Percentiles rank a stretch among this genome's conserved stretches.
Evolutionary conservation across 2,888 invertebrate species (phyloP).

Genomic region (Drymonia ruficornis): DNA sequence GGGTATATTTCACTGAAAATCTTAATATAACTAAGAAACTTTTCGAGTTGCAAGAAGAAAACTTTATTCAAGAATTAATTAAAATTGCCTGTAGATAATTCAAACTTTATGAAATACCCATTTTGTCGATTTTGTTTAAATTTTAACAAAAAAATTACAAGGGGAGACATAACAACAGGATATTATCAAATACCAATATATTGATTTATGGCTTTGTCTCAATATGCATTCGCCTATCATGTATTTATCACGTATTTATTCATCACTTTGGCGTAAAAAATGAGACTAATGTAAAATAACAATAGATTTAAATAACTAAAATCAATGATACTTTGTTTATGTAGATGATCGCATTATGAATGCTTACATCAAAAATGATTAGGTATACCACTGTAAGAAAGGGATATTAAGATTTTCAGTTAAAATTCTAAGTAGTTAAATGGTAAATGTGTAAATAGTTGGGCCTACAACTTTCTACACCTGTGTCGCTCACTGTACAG

Average conservation of each 20-base stretch:
- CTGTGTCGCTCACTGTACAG: conserved; percentile 81
- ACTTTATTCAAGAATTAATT: too few relatives aligned
- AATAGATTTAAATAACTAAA: background rate
- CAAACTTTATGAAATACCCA: too few relatives aligned
- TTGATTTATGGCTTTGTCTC: background rate
- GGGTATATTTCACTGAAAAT: conserved; percentile 33
- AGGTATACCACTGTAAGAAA: background rate
- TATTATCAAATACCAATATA: background rate
- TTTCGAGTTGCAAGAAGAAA: too few relatives aligned
- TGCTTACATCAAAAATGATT: background rate
- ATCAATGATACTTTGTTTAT: background rate
- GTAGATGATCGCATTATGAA: background rate
- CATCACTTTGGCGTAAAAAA: background rate
- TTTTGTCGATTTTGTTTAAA: background rate
- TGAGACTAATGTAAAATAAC: background rate
- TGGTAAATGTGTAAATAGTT: conserved; percentile 67
- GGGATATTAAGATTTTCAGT: conserved; percentile 29
- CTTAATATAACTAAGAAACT: conserved; percentile 22
- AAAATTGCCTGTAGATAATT: too few relatives aligned
- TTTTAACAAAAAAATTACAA: background rate
- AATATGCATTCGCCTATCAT: too few relatives aligned
- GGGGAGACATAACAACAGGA: background rate
- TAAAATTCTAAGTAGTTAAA: conserved; percentile 54
- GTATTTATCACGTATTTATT: background rate
- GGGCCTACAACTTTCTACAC: conserved; percentile 71